phyloP scores from a whole-genome alignment of 2,113 vertebrate species.

The Hemibagrus wyckioides region DNA sequence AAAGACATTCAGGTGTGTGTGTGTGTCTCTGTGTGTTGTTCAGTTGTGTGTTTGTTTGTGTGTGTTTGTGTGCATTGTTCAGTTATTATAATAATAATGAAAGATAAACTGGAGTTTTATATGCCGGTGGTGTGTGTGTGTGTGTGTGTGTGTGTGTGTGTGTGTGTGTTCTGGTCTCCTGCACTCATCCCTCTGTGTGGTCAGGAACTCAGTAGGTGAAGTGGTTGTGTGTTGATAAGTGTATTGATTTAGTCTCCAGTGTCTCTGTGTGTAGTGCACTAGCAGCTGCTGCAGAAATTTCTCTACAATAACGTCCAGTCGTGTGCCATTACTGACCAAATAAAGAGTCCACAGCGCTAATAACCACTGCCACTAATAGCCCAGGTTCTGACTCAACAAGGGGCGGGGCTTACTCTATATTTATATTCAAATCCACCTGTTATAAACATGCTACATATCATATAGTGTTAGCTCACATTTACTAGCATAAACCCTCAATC shows the following conservation, averaged over 20 bases:
- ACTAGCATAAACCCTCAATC: neutral
- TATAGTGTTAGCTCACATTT: neutral
- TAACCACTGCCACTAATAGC: neutral
- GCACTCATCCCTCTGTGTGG: too few species aligned
- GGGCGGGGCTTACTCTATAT: neutral
- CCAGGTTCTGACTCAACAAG: neutral
- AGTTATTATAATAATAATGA: neutral
- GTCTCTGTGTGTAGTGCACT: neutral
- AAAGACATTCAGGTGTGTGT: neutral
- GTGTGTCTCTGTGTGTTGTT: neutral
- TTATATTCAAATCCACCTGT: neutral
- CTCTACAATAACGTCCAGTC: neutral
- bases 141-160: neutral
- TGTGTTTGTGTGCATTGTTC: neutral
- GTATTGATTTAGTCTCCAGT: constrained; percentile 40
- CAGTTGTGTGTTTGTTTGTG: neutral
- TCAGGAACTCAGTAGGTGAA: neutral
- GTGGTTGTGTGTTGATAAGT: neutral
- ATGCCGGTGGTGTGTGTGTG: neutral
- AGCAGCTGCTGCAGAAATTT: constrained; percentile 24
- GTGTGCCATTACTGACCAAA: neutral
- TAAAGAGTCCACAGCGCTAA: neutral
- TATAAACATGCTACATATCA: neutral
- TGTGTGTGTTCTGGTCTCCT: too few species aligned
- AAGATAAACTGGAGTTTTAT: neutral